These are phyloP conservation scores for Diarsia rubi DNA, from an alignment of 2,888 invertebrate genomes.

Conservation along the genomic window DNA sequence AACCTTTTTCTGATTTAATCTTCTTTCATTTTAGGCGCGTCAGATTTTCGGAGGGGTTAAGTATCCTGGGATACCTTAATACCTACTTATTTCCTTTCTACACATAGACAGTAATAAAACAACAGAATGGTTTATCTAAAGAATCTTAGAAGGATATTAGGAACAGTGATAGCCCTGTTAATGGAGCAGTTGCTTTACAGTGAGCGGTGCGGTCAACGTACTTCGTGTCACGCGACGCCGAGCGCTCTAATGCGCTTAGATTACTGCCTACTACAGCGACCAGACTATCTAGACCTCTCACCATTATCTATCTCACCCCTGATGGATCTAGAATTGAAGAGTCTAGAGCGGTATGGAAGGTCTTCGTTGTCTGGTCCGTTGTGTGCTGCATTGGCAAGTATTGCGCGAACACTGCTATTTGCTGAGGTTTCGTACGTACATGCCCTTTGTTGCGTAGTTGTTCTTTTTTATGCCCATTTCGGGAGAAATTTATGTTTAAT, in stretches of 20 bases:
- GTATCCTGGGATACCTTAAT: neutral
- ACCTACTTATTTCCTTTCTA: neutral
- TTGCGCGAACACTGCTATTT: constrained; percentile 84
- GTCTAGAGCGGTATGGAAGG: constrained; percentile 62
- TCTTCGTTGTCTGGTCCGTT: constrained; percentile 67
- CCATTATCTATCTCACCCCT: constrained; percentile 45
- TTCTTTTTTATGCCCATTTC: constrained; percentile 61
- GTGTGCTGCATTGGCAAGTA: constrained; percentile 78
- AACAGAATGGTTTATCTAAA: constrained; percentile 20
- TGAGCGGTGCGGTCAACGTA: constrained; percentile 87
- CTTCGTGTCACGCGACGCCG: constrained; percentile 88
- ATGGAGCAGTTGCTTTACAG: constrained; percentile 85
- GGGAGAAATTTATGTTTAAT: constrained; percentile 40
- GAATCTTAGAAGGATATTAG: constrained; percentile 32
- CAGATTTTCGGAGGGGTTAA: neutral
- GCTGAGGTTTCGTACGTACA: constrained; percentile 80
- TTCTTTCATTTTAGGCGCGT: neutral
- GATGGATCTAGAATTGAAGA: neutral
- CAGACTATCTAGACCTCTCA: constrained; percentile 73
- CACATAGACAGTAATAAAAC: neutral
- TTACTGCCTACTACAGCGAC: constrained; percentile 84
- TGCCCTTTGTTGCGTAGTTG: constrained; percentile 66
- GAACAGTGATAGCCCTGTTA: constrained; percentile 79
- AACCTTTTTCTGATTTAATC: neutral
- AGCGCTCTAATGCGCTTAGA: constrained; percentile 88